phyloP scores from a whole-genome alignment of 1,140 invertebrate species.

The Brachionus plicatilis region DNA sequence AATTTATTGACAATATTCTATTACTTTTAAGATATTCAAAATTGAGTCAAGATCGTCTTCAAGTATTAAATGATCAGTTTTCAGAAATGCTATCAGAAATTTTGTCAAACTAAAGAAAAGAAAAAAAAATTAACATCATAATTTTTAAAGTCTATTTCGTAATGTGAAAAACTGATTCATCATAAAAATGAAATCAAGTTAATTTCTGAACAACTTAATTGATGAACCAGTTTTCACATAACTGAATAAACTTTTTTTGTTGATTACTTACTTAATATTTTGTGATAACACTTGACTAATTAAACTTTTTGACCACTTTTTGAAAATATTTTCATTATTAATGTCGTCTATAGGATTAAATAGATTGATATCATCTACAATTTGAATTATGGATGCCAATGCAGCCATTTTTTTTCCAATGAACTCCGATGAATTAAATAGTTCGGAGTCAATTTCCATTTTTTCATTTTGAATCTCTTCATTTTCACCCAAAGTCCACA shows the following conservation, averaged over 20 bases:
- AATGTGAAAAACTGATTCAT: too few relatives aligned
- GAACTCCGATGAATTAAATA: background rate
- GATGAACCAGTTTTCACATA: too few relatives aligned
- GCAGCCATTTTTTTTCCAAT: background rate
- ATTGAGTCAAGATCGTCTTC: constrained; percentile 5
- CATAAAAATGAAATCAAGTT: too few relatives aligned
- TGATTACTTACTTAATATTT: background rate
- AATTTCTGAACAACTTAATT: background rate
- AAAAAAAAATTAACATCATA: background rate
- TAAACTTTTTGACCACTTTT: background rate
- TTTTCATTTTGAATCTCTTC: background rate
- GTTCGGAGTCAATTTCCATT: constrained; percentile 14
- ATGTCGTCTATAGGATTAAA: constrained; percentile 18
- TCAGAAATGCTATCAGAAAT: background rate
- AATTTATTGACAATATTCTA: background rate
- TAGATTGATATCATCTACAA: constrained; percentile 8
- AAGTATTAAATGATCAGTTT: constrained; percentile 13
- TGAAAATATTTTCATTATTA: constrained; percentile 18
- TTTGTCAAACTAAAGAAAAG: background rate
- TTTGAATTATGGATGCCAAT: background rate
- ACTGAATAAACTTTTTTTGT: background rate
- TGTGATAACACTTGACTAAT: background rate
- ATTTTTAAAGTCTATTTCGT: background rate
- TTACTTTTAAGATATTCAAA: background rate
- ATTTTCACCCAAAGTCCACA: background rate